These are phyloP conservation scores for Palythoa caribaeorum DNA, from an alignment of 92 coral and sea anemone genomes.

Conservation along the genomic window DNA sequence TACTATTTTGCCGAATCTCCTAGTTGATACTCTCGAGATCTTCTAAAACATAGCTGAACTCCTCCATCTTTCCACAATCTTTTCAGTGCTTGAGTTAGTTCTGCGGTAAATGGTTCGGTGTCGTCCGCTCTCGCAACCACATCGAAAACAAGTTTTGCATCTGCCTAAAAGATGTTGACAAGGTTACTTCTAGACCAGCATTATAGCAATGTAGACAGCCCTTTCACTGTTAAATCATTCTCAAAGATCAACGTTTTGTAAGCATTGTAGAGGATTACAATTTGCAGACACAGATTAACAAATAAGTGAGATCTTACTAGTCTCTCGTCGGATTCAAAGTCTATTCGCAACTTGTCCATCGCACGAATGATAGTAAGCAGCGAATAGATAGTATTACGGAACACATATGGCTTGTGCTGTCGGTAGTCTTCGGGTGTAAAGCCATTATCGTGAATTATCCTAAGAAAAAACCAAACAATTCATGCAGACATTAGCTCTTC, in stretches of 20 bases:
- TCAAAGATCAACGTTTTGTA: conserved; percentile 45
- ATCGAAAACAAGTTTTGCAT: conserved; percentile 98
- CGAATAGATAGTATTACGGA: conserved; percentile 93
- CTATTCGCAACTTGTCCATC: conserved; percentile 98
- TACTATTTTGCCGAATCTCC: conserved; percentile 99
- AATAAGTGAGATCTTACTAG: conserved; percentile 74
- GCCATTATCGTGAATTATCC: conserved; percentile 99
- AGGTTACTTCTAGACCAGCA: conserved; percentile 26
- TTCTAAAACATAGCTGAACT: conserved; percentile 85
- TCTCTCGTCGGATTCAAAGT: conserved; percentile 96
- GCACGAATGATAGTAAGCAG: conserved; percentile 95
- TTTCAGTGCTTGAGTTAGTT: conserved; percentile 89
- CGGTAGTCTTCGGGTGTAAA: conserved; percentile 96
- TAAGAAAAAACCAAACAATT: conserved; percentile 77
- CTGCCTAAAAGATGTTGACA: conserved; percentile 72
- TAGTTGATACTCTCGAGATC: conserved; percentile 96
- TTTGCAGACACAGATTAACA: conserved; percentile 46
- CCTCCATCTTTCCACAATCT: conserved; percentile 96
- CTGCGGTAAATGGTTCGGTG: conserved; percentile 94
- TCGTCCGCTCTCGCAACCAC: conserved; percentile 99
- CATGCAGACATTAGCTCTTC: conserved; percentile 77
- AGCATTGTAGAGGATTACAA: conserved; percentile 44
- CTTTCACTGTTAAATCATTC: conserved; percentile 26
- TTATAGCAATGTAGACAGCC: conserved; percentile 18
- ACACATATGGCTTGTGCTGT: conserved; percentile 95